These are phyloP conservation scores for Pseudorhiza aurosa DNA, from an alignment of 30 jellyfish, hydroid and myxozoan genomes.

Conservation along the genomic window DNA sequence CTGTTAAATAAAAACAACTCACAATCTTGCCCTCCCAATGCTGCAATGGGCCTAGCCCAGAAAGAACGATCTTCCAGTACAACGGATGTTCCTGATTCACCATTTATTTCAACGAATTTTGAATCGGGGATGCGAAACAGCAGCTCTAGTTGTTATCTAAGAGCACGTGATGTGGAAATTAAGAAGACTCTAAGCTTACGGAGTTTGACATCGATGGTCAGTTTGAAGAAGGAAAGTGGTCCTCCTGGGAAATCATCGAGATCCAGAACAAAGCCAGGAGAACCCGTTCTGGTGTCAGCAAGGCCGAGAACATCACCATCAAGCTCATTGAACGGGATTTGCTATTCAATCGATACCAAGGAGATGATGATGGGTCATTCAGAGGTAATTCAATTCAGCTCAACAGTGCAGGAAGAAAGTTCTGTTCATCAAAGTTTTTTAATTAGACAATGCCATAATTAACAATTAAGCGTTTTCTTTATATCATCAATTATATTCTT, in stretches of 20 bases:
- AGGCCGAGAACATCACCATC: slow-evolving; percentile 66
- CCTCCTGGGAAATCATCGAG: slow-evolving; percentile 27
- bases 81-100: slow-evolving; percentile 70
- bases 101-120: slow-evolving; percentile 1
- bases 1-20: slow-evolving; percentile 59
- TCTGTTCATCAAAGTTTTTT: too few relatives aligned
- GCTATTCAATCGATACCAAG: slow-evolving; percentile 25
- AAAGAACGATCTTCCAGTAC: slow-evolving; percentile 57
- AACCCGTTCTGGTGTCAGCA: slow-evolving; percentile 82
- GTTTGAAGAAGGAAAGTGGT: slow-evolving; percentile 5
- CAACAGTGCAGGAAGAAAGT: too few relatives aligned
- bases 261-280: slow-evolving; percentile 69
- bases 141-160: neutral
- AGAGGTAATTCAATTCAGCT: neutral
- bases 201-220: slow-evolving; percentile 27
- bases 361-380: slow-evolving; percentile 10
- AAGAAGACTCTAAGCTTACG: slow-evolving; percentile 18
- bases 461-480: too few relatives aligned
- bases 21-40: slow-evolving; percentile 25
- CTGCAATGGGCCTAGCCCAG: neutral
- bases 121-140: neutral
- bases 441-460: too few relatives aligned
- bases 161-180: slow-evolving; percentile 24
- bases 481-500: too few relatives aligned
- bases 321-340: slow-evolving; percentile 26